Base-by-base conservation (phyloP, 2,113 vertebrate genomes). In the Ibidorhyncha struthersii region DNA sequence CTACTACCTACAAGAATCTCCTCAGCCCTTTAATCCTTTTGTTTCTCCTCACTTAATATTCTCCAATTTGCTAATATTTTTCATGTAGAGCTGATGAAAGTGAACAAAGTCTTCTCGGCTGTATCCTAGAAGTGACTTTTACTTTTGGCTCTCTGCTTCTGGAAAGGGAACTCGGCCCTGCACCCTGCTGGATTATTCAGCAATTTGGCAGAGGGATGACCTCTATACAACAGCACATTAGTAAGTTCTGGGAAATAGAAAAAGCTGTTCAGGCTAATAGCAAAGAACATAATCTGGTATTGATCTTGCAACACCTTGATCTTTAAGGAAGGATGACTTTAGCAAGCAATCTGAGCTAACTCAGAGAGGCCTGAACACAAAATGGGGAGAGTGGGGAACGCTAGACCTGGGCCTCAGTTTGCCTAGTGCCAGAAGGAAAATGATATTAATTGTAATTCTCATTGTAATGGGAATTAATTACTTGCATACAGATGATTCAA, bases 211-310 rank as follows among this genome's bases (percentile, higher is more conserved):
- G 67, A 71, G 83, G 49, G 36, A 74, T 80, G 92, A 94, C 90
- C 88, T 96, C 86, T 94, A 3, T 66, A 58, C n/a, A 83, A 47
- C 1, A 8, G 59, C 66, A 78, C 90, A 59, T 93, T 30, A 74
- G 50, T 41, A 83, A 92, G 0, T 84, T 93, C 92, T 93, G 89
- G 79, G 90, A 86, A 93, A 95, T 1, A 89, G 71, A 81, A 94
- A 94, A 91, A 61, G 65, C 92, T 67, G 34, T 80, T 91, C 59
- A 86, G 72, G 69, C 80, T 92, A 95, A 92, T 65, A 93, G 77
- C 69, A 67, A 95, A 95, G 82, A 96, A 96, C 89, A 89, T 93
- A 76, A 95, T 86, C 82, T 92, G 22, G 62, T 92, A 93, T 93
- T 69, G 89, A 96, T 96, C 82, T 84, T 63, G 38, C 80, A 89